phyloP scores from a whole-genome alignment of 1,140 invertebrate genomes.

The Chironomus tepperi region DNA sequence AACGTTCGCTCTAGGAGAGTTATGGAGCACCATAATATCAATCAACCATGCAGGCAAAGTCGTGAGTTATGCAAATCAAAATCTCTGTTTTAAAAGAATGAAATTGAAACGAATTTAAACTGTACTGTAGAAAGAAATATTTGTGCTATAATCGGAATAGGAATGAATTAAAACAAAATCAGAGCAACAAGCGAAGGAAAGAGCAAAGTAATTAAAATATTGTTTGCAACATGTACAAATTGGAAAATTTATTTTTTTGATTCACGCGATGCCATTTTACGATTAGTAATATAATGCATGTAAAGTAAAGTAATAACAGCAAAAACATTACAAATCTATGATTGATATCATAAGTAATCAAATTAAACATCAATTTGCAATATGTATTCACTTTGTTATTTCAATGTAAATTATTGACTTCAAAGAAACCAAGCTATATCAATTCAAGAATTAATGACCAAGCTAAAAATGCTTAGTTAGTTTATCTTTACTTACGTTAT shows the following conservation, averaged over 20 bases:
- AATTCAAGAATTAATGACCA: no score
- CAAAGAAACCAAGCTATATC: no score
- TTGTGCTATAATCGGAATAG: no score
- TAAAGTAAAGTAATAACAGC: background rate
- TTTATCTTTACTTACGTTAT: no score
- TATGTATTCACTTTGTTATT: background rate
- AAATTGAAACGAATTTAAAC: no score
- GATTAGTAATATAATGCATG: background rate
- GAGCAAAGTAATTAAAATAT: background rate
- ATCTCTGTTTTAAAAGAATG: no score
- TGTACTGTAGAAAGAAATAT: no score
- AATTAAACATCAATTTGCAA: constrained; percentile 22
- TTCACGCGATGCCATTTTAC: background rate
- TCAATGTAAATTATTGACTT: background rate
- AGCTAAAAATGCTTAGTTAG: no score
- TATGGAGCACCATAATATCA: background rate
- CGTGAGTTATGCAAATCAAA: background rate
- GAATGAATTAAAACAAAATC: background rate
- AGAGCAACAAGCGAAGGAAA: background rate
- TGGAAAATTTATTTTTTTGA: constrained; percentile 16
- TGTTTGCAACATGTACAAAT: constrained; percentile 16
- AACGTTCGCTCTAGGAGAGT: no score
- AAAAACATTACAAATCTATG: background rate
- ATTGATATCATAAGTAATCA: constrained; percentile 17
- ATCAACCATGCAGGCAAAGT: background rate